These are phyloP conservation scores for Prosopocoilus inquinatus DNA, from an alignment of 2,888 invertebrate species.

Conservation along the genomic window DNA sequence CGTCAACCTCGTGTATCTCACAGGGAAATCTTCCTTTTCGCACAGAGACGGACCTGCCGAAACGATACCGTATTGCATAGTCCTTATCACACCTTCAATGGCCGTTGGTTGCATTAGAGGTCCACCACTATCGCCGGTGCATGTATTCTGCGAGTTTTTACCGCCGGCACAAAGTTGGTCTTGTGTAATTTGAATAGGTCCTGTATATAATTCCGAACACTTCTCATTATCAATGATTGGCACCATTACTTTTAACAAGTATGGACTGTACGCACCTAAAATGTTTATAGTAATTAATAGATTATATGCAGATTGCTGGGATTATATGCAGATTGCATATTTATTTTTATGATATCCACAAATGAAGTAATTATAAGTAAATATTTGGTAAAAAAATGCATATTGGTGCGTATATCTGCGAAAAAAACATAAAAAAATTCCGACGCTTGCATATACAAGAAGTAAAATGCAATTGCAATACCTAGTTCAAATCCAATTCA, in stretches of 20 bases:
- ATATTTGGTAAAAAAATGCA: too few relatives aligned
- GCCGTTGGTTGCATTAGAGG: slow-evolving; percentile 49
- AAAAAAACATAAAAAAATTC: too few relatives aligned
- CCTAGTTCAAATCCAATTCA: too few relatives aligned
- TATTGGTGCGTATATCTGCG: too few relatives aligned
- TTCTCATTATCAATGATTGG: slow-evolving; percentile 43
- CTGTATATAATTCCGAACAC: slow-evolving; percentile 39
- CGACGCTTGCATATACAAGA: too few relatives aligned
- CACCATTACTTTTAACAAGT: slow-evolving; percentile 50
- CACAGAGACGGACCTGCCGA: slow-evolving; percentile 51
- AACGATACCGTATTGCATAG: slow-evolving; percentile 56
- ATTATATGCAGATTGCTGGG: too few relatives aligned
- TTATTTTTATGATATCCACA: too few relatives aligned
- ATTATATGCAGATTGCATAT: too few relatives aligned
- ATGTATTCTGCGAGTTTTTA: slow-evolving; percentile 58
- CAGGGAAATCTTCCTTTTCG: slow-evolving; percentile 59
- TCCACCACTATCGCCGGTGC: slow-evolving; percentile 68
- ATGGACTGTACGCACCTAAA: slow-evolving; percentile 37
- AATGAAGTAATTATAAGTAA: too few relatives aligned
- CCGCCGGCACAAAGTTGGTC: slow-evolving; percentile 67
- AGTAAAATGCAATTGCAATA: too few relatives aligned
- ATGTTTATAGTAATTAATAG: slow-evolving; percentile 6
- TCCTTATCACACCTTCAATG: slow-evolving; percentile 36
- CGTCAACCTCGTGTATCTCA: slow-evolving; percentile 64
- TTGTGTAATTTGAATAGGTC: slow-evolving; percentile 29